phyloP scores from a whole-genome alignment of 2,113 vertebrate genomes.

The Thomomys bottae region DNA sequence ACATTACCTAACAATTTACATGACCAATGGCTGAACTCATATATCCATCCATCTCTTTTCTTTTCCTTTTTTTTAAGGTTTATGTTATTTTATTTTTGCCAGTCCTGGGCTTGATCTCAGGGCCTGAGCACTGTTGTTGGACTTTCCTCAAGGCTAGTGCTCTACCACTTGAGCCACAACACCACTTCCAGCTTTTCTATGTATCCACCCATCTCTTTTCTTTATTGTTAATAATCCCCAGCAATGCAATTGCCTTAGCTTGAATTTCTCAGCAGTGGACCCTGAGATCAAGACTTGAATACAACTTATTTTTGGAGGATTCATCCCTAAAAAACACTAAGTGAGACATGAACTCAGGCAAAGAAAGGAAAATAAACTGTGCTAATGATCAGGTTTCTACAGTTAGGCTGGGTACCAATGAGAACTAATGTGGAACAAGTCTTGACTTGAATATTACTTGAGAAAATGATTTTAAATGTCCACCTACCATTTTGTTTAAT shows the following conservation, averaged over 20 bases:
- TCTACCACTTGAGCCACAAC: no score
- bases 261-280: not conserved
- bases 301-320: not conserved
- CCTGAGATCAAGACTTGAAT: not conserved
- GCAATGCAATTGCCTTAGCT: not conserved
- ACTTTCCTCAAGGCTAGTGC: no score
- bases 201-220: not conserved
- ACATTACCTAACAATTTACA: not conserved
- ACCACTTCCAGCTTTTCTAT: not conserved
- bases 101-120: no score
- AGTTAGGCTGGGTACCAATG: not conserved
- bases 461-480: not conserved
- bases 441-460: not conserved
- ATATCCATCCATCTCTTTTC: not conserved
- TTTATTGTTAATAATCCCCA: not conserved
- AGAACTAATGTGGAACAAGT: not conserved
- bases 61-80: no score
- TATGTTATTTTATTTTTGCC: no score
- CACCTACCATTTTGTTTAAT: not conserved
- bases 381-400: not conserved
- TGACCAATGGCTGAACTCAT: no score
- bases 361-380: not conserved
- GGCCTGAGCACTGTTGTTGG: no score
- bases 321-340: not conserved
- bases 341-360: not conserved